Conservation (phyloP, 2,797 vertebrate genomes). For the Arrhamphus sclerolepis region DNA sequence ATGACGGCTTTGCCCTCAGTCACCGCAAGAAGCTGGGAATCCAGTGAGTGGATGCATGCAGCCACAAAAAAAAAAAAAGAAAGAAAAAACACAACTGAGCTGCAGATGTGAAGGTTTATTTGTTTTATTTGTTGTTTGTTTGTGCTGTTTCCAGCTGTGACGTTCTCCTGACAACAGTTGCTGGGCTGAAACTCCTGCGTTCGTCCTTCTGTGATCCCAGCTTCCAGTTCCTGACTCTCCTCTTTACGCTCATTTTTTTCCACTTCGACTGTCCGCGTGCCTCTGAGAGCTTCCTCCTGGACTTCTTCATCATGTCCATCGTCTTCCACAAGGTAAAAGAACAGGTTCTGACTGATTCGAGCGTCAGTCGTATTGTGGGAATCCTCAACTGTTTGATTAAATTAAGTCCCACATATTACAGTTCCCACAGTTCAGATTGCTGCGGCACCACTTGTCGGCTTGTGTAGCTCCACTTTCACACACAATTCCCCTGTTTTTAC, state of each 20-base stretch:
- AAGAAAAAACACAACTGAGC: no score
- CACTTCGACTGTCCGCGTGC: constrained; percentile 89
- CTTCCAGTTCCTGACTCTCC: constrained; percentile 91
- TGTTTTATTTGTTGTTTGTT: constrained; percentile 32
- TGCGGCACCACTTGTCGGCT: no score
- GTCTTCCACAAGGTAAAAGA: constrained; percentile 92
- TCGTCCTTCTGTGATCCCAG: constrained; percentile 94
- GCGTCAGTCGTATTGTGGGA: no score
- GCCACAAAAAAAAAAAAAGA: background rate
- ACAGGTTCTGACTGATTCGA: background rate
- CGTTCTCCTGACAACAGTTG: constrained; percentile 90
- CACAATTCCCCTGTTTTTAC: no score
- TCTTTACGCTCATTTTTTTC: constrained; percentile 95
- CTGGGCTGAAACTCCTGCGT: constrained; percentile 96
- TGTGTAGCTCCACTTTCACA: no score
- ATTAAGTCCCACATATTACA: no score
- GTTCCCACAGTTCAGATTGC: no score
- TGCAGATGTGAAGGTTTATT: no score
- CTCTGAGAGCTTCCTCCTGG: constrained; percentile 94
- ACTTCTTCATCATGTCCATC: constrained; percentile 97
- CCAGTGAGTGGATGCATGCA: constrained; percentile 85
- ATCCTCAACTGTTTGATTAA: no score
- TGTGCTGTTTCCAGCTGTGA: constrained; percentile 84
- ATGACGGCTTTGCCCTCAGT: constrained; percentile 92
- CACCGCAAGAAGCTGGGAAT: constrained; percentile 92